Base-by-base conservation (phyloP, 2,797 vertebrate genomes). In the Lepus townsendii region DNA sequence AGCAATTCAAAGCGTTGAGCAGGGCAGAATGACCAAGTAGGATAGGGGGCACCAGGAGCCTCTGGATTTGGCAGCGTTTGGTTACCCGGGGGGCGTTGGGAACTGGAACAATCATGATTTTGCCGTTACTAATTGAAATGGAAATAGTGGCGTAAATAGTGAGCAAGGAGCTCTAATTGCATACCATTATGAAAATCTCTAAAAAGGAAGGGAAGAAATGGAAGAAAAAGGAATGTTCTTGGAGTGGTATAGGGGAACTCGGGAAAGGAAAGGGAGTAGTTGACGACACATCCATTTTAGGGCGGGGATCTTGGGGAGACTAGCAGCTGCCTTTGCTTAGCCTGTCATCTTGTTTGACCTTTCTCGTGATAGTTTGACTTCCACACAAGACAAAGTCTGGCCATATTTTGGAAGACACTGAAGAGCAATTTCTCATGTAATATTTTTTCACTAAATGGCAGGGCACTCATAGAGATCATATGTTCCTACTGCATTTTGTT, bases 401-500 rank as follows among this genome's bases (percentile, higher is more conserved):
- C 5, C 85, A 73, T 94, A 38, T 71, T 93, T 94, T 96, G 84
- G 83, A 89, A 95, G 95, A 96, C 93, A 95, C 50, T 93, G 77
- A 97, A 86, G 69, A 95, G 1, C 17, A 88, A 83, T 96, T 96
- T 97, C 83, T 84, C 78, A 65, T 22, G 5, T 22, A 96, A 95
- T 86, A 88, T 90, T 90, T 96, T 96, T 95, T 97, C 83, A 50
- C 83, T 97, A 91, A 97, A 94, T 20, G 96, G 93, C 94, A 95
- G 86, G 94, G 96, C 76, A 96, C 94, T 97, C 90, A 97, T 90
- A 95, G 93, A 91, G 71, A 95, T 84, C 97, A 94, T 91, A 96
- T 95, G 95, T 97, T 99, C 98, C 98, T 99, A 96, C 98, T 98
- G 98, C 99, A 98, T 97, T 98, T 99, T 96, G 98, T 85, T 99